A percentile compares a stretch with the other conserved stretches of the same genome.
Conservation (phyloP, 2,888 invertebrate genomes). For the Oxycera nigricornis region DNA sequence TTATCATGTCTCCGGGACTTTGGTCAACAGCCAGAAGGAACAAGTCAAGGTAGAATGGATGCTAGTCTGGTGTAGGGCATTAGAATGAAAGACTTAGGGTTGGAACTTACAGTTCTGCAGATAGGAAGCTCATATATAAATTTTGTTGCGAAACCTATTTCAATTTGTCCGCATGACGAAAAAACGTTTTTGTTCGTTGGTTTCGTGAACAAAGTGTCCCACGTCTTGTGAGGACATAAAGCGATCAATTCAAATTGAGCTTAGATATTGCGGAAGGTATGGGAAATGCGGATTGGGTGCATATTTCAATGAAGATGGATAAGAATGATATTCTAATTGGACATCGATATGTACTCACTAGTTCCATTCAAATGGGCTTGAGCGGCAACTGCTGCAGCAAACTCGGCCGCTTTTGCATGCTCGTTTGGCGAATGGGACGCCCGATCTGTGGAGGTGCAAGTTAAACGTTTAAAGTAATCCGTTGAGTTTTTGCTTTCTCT, state of each 20-base stretch:
- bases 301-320: not conserved
- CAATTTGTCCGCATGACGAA: conserved; percentile 16
- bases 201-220: not conserved
- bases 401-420: conserved; percentile 61
- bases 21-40: conserved; percentile 4
- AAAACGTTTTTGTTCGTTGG: not conserved
- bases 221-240: not conserved
- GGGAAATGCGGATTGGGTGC: not conserved
- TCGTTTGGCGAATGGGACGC: conserved; percentile 52
- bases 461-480: conserved; percentile 59
- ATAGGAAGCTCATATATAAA: conserved; percentile 9
- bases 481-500: conserved; percentile 52
- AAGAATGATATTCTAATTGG: conserved; percentile 50
- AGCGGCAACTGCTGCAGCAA: conserved; percentile 64
- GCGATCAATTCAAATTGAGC: not conserved
- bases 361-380: conserved; percentile 71
- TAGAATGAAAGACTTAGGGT: conserved; percentile 12
- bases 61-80: not conserved
- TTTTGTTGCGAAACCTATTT: conserved; percentile 9
- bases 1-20: conserved; percentile 35
- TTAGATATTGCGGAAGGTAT: not conserved
- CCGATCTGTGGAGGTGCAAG: conserved; percentile 53
- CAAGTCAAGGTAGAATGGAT: not conserved
- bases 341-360: conserved; percentile 67
- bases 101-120: conserved; percentile 5